phyloP scores from a whole-genome alignment of 2,113 vertebrate genomes.

The Lophochroa leadbeateri region DNA sequence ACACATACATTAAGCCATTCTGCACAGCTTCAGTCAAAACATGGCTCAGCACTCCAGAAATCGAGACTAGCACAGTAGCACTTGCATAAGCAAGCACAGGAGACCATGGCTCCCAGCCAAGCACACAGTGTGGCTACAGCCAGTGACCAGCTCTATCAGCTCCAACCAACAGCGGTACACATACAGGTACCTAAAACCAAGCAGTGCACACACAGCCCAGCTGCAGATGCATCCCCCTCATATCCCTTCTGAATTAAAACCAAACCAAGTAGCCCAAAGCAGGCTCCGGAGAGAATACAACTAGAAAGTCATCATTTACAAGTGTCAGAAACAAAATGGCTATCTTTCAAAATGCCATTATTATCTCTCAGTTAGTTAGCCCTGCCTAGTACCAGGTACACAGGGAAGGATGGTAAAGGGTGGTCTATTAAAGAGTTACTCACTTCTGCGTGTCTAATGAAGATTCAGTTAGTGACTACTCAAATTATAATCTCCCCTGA shows the following conservation, averaged over 20 bases:
- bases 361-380: background rate
- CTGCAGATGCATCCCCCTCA: background rate
- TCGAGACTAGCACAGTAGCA: background rate
- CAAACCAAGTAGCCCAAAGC: background rate
- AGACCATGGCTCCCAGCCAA: background rate
- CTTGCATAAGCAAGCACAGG: background rate
- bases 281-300: background rate
- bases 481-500: background rate
- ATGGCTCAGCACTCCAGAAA: background rate
- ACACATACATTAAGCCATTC: background rate
- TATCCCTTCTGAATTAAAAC: background rate
- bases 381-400: background rate
- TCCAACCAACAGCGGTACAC: background rate
- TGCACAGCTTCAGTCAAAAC: background rate
- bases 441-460: background rate
- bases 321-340: background rate
- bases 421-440: background rate
- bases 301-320: background rate
- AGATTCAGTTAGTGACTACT: background rate
- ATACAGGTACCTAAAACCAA: background rate
- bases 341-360: background rate
- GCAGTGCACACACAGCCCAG: background rate
- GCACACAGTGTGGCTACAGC: fast-evolving
- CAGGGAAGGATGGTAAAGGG: background rate
- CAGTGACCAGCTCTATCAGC: fast-evolving